Evolutionary conservation across 2,888 invertebrate genomes (phyloP).

Genomic region (Ptilodon capucinus): DNA sequence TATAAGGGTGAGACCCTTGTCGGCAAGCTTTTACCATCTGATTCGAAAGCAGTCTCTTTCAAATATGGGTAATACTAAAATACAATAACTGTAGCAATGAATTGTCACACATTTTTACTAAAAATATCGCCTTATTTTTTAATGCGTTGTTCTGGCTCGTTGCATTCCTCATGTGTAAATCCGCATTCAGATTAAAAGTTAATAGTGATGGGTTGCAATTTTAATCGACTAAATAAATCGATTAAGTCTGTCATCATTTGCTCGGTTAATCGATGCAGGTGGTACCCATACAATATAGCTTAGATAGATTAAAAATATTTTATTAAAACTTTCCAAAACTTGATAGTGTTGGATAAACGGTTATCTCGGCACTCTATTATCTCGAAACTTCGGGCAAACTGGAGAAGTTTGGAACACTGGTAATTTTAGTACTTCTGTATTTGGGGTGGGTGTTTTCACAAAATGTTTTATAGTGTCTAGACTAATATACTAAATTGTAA

Average conservation of each 20-base stretch:
- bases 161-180: too few relatives aligned
- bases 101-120: too few relatives aligned
- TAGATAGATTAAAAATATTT: too few relatives aligned
- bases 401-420: constrained; percentile 18
- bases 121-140: too few relatives aligned
- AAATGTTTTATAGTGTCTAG: constrained; percentile 37
- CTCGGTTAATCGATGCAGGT: too few relatives aligned
- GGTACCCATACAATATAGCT: too few relatives aligned
- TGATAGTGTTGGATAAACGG: not conserved
- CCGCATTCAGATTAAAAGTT: not conserved
- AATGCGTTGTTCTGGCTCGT: too few relatives aligned
- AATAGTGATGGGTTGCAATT: not conserved
- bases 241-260: not conserved
- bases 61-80: too few relatives aligned
- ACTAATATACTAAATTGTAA: constrained; percentile 20
- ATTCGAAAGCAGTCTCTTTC: too few relatives aligned
- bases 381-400: not conserved
- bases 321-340: not conserved
- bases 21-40: too few relatives aligned
- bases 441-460: constrained; percentile 8
- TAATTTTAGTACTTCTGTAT: constrained; percentile 20
- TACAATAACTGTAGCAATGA: too few relatives aligned
- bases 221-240: not conserved
- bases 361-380: not conserved
- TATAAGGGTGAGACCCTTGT: too few relatives aligned